A percentile compares a stretch with the other conserved stretches of the same genome.
These are phyloP conservation scores for Osmoderma eremita DNA, from an alignment of 2,888 invertebrate species.

Conservation along the genomic window DNA sequence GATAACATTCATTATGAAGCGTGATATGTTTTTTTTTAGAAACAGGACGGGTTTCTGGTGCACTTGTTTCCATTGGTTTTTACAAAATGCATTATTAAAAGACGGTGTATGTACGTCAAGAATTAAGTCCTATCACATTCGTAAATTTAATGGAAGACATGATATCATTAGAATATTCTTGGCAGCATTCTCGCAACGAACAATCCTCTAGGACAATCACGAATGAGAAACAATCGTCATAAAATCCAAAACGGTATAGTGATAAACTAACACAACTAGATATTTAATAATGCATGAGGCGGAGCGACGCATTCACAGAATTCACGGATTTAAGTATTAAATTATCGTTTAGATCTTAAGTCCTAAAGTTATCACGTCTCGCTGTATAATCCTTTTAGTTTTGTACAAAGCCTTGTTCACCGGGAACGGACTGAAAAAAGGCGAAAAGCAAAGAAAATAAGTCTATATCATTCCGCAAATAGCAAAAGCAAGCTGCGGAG, in stretches of 20 bases:
- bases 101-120: no score
- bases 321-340: conserved; percentile 27
- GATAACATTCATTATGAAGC: no score
- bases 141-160: no score
- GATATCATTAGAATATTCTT: no score
- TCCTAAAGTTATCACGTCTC: conserved; percentile 22
- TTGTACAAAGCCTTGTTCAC: conserved; percentile 19
- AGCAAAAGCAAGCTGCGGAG: conserved; percentile 25
- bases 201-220: not conserved
- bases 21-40: no score
- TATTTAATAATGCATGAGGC: conserved; percentile 13
- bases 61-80: no score
- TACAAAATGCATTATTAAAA: no score
- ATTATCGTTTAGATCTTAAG: conserved; percentile 30
- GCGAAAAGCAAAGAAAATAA: conserved; percentile 2
- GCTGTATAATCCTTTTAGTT: conserved; percentile 18
- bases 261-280: conserved; percentile 17
- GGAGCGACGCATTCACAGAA: conserved; percentile 1
- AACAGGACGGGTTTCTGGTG: no score
- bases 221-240: conserved; percentile 10
- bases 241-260: not conserved
- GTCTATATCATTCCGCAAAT: conserved; percentile 28
- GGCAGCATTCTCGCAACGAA: not conserved
- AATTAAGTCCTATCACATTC: no score
- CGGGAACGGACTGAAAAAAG: not conserved